Evolutionary conservation across 2,888 invertebrate genomes (phyloP).

Genomic region (Heliothis peltigera): DNA sequence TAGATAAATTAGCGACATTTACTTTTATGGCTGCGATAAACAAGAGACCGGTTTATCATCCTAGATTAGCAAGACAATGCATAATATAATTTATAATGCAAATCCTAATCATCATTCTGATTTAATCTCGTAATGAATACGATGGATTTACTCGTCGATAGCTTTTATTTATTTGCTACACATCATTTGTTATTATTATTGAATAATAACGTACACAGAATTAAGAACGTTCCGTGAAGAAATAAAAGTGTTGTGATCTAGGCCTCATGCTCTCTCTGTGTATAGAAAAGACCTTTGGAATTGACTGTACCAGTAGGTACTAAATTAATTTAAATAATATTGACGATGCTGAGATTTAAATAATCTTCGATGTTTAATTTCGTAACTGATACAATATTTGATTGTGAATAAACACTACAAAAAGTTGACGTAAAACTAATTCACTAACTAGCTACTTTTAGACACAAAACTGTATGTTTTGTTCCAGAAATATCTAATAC

Average conservation of each 20-base stretch:
- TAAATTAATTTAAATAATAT: too few relatives aligned
- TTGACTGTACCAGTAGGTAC: too few relatives aligned
- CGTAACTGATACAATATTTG: too few relatives aligned
- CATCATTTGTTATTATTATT: neutral
- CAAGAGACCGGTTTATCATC: neutral
- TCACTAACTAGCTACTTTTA: too few relatives aligned
- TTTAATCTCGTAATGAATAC: neutral
- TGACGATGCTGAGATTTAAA: too few relatives aligned
- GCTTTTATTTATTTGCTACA: neutral
- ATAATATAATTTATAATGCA: neutral
- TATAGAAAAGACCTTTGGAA: too few relatives aligned
- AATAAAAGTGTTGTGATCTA: too few relatives aligned
- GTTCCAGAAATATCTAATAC: conserved; percentile 16
- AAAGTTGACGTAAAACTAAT: too few relatives aligned
- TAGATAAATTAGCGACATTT: neutral
- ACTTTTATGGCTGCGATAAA: neutral
- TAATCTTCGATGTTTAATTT: too few relatives aligned
- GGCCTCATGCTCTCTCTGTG: too few relatives aligned
- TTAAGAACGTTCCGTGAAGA: neutral
- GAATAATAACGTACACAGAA: neutral
- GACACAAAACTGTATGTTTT: neutral
- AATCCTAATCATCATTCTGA: neutral
- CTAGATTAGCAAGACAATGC: neutral
- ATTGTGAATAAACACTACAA: too few relatives aligned
- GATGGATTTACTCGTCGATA: neutral